Base-by-base conservation (phyloP, 2,888 invertebrate species). In the Parochlus steinenii region DNA sequence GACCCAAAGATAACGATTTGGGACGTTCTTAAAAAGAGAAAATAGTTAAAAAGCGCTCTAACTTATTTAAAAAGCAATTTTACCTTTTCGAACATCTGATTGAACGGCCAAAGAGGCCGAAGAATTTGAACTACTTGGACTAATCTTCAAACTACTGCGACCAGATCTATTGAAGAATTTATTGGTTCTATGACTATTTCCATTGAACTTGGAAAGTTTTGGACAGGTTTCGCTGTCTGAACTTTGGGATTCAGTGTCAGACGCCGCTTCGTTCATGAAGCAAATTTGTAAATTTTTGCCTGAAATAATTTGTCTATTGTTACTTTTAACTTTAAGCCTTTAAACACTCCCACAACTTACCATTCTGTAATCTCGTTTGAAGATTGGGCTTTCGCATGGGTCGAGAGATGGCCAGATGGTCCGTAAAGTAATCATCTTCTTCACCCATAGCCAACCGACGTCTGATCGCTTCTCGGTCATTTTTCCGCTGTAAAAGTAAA, bases 201-300 rank as follows among this genome's bases (percentile, higher is more conserved):
- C n/a, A n/a, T n/a, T n/a, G n/a, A n/a, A 29, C 28, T 44, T 49
- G 5, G 52, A 51, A 40, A 54, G 43, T 42, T 53, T 53, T 27
- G 54, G 54, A 41, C 53, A 53, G 30, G 51, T 51, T 55, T 82
- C 81, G 43, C 71, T 66, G 48, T 82, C 81, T 37, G 77, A 78
- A 43, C 67, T 67, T 44, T 76, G 77, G 46, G 79, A 80, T 56
- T 83, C 83, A 48, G 72, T 77, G 56, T 85, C 83, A 33, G 81
- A 82, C 40, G 78, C 78, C 37, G 81, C 80, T 57, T 92, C 89
- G 57, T 90, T 89, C 82, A 90, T 85, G 61, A 89, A 90, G 65
- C 90, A 90, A 50, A 92, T 87, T 67, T 89, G 89, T 33, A 90
- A 74, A 63, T 87, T 89, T 78, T 81, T 87, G 46, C 85, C 81